Evolutionary conservation across 1,140 invertebrate genomes (phyloP), one percentile per base, ranked within the genome.

Genomic region (Zaprionus kolodkinae): DNA sequence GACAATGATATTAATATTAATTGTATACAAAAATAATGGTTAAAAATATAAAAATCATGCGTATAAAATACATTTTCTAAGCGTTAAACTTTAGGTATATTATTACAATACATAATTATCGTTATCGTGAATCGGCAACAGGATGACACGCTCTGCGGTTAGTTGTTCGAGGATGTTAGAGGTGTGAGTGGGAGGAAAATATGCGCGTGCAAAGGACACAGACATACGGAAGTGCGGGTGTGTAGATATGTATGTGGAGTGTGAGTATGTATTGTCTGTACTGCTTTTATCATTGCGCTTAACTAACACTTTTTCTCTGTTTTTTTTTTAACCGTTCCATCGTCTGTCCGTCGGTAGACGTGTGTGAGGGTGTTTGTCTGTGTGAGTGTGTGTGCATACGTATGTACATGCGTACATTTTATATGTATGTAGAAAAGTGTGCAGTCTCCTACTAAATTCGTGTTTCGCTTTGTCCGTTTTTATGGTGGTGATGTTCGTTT

Each of bases 401-500:
- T 12, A 38, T 12, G 36, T 38, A 38, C 9, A 36, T 27, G 25
- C 35, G 11, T 36, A 27, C 25, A 4, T 36, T 11, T 11, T 10
- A 12, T 4, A 13, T 63, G 25, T 63, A 35, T 50, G 40, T 33
- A 27, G 6, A 30, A 15, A 50, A 17, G 27, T 55, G 12, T 27
- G 25, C 52, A 40, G 13, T 40, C 13, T 35, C 27, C 38, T 38
- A n/a, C 77, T 90, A 90, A 91, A 90, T 90, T 90, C 87, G 79
- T 70, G 86, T 90, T 74, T 91, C 87, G 52, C 76, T 83, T 52
- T 91, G 87, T 59, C 69, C 87, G 54, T 77, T 80, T 48, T 72
- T 78, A 30, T 30, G 27, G 48, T 71, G 54, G 12, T 70, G 65
- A 17, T 66, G 55, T 17, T 76, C 60, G 55, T 30, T 30, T 30